A percentile compares a stretch with the other conserved stretches of the same genome.
Conservation (phyloP, 1,140 invertebrate genomes). For the Achroia grisella region DNA sequence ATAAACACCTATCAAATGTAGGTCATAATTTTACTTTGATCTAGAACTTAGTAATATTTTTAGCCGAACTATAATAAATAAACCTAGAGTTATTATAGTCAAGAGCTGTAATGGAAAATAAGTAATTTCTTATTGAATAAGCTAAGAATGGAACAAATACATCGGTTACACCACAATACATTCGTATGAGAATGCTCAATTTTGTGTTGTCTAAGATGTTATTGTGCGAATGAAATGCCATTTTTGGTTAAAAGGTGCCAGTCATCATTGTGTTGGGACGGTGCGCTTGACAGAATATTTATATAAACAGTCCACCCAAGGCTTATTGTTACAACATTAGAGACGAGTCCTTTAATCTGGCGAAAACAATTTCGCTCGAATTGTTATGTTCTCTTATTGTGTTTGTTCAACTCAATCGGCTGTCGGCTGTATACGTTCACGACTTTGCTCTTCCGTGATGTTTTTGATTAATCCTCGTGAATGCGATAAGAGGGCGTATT, state of each 20-base stretch:
- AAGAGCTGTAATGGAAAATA: no score
- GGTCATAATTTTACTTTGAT: no score
- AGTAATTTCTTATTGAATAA: no score
- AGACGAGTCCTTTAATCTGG: slow-evolving; percentile 45
- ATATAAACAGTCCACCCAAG: slow-evolving; percentile 41
- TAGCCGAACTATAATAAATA: no score
- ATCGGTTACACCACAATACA: no score
- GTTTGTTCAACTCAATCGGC: slow-evolving; percentile 31
- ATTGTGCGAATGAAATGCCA: slow-evolving; percentile 38
- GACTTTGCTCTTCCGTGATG: no score
- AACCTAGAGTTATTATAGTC: no score
- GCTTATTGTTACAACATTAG: slow-evolving; percentile 47
- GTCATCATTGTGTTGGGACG: slow-evolving; percentile 36
- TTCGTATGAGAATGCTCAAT: slow-evolving; percentile 17
- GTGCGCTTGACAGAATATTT: slow-evolving; percentile 54
- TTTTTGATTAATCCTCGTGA: no score
- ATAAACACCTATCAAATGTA: no score
- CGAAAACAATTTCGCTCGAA: slow-evolving; percentile 59
- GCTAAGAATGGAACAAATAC: no score
- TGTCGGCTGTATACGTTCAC: slow-evolving; percentile 5
- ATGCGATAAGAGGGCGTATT: no score
- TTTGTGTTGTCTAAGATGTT: slow-evolving; percentile 14
- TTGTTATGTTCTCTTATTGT: slow-evolving; percentile 43
- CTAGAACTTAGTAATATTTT: no score
- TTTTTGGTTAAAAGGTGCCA: slow-evolving; percentile 45